Conservation (phyloP, 2,113 vertebrate species). For the Limnothrissa miodon region DNA sequence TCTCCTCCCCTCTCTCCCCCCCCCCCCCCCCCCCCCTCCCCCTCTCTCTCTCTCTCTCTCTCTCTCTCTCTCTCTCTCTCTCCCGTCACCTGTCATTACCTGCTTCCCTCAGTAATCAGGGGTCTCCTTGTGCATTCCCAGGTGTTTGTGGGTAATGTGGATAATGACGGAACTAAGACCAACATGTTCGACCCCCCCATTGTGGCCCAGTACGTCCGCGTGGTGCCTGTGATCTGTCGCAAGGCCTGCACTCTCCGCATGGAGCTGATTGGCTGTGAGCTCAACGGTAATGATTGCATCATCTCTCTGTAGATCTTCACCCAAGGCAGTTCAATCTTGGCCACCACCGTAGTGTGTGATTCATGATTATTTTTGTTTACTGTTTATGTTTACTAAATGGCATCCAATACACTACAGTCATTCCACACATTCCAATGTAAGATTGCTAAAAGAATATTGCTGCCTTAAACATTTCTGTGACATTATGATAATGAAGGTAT, state of each 20-base stretch:
- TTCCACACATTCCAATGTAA: too few species aligned
- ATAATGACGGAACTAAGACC: constrained; percentile 77
- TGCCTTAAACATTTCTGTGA: too few species aligned
- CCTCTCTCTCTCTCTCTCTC: too few species aligned
- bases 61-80: too few species aligned
- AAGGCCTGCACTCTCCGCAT: constrained; percentile 88
- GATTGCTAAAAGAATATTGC: too few species aligned
- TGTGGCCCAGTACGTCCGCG: constrained; percentile 82
- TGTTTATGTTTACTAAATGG: not conserved
- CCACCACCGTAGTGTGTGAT: not conserved
- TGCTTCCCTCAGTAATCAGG: constrained; percentile 21
- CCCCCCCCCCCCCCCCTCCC: too few species aligned
- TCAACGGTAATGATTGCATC: constrained; percentile 78
- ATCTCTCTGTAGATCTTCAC: not conserved
- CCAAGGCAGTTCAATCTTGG: not conserved
- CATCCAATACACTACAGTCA: not conserved
- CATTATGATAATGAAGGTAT: too few species aligned
- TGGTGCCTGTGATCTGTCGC: constrained; percentile 81
- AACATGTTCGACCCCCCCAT: constrained; percentile 84
- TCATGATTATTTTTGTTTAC: constrained; percentile 60
- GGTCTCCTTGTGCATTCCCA: constrained; percentile 47
- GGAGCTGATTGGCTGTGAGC: constrained; percentile 92
- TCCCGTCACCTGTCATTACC: constrained; percentile 2
- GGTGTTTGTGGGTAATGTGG: constrained; percentile 83
- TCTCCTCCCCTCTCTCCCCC: too few species aligned